A percentile compares a stretch with the other conserved stretches of the same genome.
Conservation (phyloP, 2,888 invertebrate species). For the Noctua pronuba region DNA sequence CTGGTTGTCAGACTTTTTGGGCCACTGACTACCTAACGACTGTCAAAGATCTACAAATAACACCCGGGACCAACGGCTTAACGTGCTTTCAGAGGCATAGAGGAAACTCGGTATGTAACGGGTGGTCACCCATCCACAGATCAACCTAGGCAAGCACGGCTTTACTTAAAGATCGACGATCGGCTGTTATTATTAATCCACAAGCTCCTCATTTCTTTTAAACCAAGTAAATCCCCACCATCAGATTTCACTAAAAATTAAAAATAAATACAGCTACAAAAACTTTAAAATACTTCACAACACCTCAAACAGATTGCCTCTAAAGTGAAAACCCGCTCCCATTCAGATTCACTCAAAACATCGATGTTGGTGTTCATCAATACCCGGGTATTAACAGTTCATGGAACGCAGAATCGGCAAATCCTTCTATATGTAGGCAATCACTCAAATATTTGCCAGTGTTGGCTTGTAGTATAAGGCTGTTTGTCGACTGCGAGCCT, state of each 20-base stretch:
- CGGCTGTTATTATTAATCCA: too few relatives aligned
- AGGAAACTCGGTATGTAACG: too few relatives aligned
- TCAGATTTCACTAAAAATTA: too few relatives aligned
- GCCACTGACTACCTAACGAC: too few relatives aligned
- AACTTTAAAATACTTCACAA: neutral
- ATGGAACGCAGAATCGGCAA: conserved; percentile 55
- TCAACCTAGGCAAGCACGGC: too few relatives aligned
- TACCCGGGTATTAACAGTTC: conserved; percentile 45
- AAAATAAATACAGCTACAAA: neutral
- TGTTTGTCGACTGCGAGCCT: conserved; percentile 70
- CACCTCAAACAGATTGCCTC: conserved; percentile 7
- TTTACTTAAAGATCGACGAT: too few relatives aligned
- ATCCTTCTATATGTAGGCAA: conserved; percentile 73
- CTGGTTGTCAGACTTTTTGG: too few relatives aligned
- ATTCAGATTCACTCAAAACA: conserved; percentile 50
- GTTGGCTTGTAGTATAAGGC: conserved; percentile 64
- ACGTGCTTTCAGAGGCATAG: too few relatives aligned
- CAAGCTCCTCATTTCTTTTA: too few relatives aligned
- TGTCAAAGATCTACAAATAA: too few relatives aligned
- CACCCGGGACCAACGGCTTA: too few relatives aligned
- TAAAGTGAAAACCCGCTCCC: conserved; percentile 7
- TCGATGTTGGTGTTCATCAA: conserved; percentile 51
- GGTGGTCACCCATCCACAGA: too few relatives aligned
- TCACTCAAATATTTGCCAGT: conserved; percentile 82
- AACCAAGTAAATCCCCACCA: neutral